These are phyloP conservation scores for Agrotis exclamationis DNA, from an alignment of 2,888 invertebrate species.

Conservation along the genomic window DNA sequence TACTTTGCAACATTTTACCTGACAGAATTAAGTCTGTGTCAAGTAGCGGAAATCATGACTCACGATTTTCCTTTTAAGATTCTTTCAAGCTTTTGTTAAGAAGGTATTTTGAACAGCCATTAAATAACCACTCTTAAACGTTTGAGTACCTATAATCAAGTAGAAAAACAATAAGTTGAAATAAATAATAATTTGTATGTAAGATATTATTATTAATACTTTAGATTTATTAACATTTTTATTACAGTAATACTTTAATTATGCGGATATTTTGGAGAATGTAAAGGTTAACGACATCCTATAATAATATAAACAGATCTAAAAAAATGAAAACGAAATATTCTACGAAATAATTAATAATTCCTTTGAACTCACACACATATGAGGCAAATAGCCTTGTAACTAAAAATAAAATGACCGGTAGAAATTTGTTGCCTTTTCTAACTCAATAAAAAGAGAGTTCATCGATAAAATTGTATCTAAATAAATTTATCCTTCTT, in stretches of 20 bases:
- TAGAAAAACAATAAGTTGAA: neutral
- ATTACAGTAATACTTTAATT: neutral
- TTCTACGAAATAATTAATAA: neutral
- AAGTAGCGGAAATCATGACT: conserved; percentile 47
- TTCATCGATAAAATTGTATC: conserved; percentile 19
- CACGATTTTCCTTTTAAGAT: conserved; percentile 23
- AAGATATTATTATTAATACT: no score
- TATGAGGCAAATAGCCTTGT: neutral
- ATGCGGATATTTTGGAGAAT: neutral
- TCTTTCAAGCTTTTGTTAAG: conserved; percentile 7
- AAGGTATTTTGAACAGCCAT: conserved; percentile 16
- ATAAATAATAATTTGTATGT: no score
- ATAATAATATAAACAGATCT: neutral
- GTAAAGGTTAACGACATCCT: no score
- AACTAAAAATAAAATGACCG: neutral
- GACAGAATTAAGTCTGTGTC: conserved; percentile 28
- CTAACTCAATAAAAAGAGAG: conserved; percentile 17
- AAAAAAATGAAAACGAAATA: neutral
- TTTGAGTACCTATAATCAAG: neutral
- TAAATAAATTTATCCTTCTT: conserved; percentile 25
- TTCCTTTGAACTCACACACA: neutral
- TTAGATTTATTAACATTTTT: no score
- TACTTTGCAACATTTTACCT: conserved; percentile 24
- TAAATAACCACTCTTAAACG: neutral
- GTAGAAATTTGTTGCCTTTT: neutral